These are phyloP conservation scores for Microctenopoma stevenorrisi DNA, from an alignment of 2,797 vertebrate genomes.

Conservation along the genomic window DNA sequence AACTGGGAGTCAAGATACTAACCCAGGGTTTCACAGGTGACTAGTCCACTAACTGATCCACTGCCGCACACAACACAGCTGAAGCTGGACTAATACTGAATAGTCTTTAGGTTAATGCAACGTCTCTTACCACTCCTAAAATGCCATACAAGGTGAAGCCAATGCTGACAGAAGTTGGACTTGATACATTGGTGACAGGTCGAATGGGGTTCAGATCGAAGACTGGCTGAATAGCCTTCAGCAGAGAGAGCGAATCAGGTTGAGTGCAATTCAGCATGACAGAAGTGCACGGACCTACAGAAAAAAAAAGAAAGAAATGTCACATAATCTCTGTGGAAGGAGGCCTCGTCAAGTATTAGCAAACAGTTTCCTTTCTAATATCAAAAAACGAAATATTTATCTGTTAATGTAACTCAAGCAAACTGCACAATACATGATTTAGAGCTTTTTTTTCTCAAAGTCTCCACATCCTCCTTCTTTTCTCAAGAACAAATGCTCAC, in stretches of 20 bases:
- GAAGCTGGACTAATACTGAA: not conserved
- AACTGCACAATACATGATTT: not conserved
- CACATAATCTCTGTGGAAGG: not conserved
- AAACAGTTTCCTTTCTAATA: not conserved
- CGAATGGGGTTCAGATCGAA: slow-evolving; percentile 69
- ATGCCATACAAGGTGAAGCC: slow-evolving; percentile 71
- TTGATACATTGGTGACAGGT: slow-evolving; percentile 59
- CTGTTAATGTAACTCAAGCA: no score
- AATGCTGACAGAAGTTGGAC: slow-evolving; percentile 60
- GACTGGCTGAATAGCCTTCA: slow-evolving; percentile 49
- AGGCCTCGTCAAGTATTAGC: not conserved
- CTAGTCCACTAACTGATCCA: no score
- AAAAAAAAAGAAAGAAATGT: not conserved
- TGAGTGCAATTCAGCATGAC: slow-evolving; percentile 55
- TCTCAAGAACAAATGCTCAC: not conserved
- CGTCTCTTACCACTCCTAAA: slow-evolving; percentile 72
- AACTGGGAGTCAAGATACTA: no score
- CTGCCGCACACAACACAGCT: no score
- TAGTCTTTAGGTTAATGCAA: not conserved
- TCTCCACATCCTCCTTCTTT: not conserved
- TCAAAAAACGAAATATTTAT: no score
- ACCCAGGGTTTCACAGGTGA: no score
- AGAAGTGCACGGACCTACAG: slow-evolving; percentile 34
- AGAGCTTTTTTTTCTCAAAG: no score
- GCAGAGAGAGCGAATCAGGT: slow-evolving; percentile 44